Evolutionary conservation across 1,140 invertebrate species (phyloP).

Genomic region (Drosophila ananassae): DNA sequence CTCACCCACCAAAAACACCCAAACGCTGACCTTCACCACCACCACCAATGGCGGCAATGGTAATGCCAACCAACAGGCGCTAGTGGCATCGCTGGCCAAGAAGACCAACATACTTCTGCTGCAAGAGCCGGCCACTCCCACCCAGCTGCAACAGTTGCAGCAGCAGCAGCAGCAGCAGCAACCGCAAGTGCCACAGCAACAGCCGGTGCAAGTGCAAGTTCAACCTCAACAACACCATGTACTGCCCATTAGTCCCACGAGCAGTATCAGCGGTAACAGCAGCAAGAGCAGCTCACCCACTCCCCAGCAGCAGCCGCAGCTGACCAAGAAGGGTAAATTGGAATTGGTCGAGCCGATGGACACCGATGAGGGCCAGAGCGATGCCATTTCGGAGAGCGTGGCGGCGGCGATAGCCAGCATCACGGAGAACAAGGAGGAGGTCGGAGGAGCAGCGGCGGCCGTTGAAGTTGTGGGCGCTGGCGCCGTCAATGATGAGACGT

Average conservation of each 20-base stretch:
- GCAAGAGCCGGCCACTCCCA: constrained; percentile 50
- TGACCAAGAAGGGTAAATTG: constrained; percentile 51
- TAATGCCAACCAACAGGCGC: constrained; percentile 55
- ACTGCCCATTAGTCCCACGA: constrained; percentile 77
- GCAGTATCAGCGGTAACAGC: constrained; percentile 64
- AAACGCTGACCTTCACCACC: constrained; percentile 74
- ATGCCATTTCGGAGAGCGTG: constrained; percentile 50
- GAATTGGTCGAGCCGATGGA: constrained; percentile 65
- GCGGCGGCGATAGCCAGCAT: constrained; percentile 45
- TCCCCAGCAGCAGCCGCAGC: constrained; percentile 49
- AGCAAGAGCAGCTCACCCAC: constrained; percentile 75
- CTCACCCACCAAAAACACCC: constrained; percentile 84
- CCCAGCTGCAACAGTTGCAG: constrained; percentile 46
- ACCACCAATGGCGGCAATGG: constrained; percentile 48
- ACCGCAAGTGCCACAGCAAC: constrained; percentile 44
- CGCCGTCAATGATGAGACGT: constrained; percentile 78
- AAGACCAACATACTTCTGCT: constrained; percentile 65
- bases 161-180: constrained; percentile 50
- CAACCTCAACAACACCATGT: constrained; percentile 58
- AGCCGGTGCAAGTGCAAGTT: constrained; percentile 30
- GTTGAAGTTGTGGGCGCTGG: constrained; percentile 73
- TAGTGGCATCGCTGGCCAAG: constrained; percentile 58
- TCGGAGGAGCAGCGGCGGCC: constrained; percentile 49
- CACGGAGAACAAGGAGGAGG: constrained; percentile 54
- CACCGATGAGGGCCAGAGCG: constrained; percentile 56